Conservation (phyloP, 2,888 invertebrate species). For the Sturmia bella region DNA sequence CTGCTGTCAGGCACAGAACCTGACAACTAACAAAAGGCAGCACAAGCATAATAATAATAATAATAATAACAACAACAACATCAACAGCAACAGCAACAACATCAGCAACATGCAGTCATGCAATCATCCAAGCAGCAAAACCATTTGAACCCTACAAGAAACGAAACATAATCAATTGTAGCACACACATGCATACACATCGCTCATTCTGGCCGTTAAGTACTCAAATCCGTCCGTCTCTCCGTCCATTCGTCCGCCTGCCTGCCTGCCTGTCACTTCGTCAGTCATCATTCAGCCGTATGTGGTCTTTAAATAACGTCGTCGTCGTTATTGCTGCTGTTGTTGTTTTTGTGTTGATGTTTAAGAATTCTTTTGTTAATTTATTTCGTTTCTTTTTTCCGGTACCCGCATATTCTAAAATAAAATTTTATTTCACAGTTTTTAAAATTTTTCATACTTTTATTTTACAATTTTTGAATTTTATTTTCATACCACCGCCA, state of each 20-base stretch:
- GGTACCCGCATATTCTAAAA: conserved; percentile 1
- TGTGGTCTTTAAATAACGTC: conserved; percentile 50
- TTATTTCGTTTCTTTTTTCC: conserved; percentile 35
- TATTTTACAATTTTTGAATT: conserved; percentile 25
- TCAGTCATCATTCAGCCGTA: conserved; percentile 29
- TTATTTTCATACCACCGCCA: conserved; percentile 54
- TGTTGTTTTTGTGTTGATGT: conserved; percentile 28
- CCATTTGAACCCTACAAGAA: conserved; percentile 19
- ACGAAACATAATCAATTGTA: no score
- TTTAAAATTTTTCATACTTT: conserved; percentile 30
- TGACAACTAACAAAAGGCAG: conserved; percentile 21
- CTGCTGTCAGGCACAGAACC: conserved; percentile 28
- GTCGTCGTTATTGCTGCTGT: no score
- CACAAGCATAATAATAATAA: conserved; percentile 12
- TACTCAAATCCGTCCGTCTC: neutral
- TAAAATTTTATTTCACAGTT: conserved; percentile 45
- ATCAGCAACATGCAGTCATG: conserved; percentile 3
- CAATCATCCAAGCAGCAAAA: conserved; percentile 35
- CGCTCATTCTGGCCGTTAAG: neutral
- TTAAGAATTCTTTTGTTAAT: conserved; percentile 63
- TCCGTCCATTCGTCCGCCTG: neutral
- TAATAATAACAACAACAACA: conserved; percentile 1
- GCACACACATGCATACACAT: conserved; percentile 7
- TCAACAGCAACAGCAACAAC: neutral
- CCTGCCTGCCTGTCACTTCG: neutral